Base-by-base conservation (phyloP, 1,140 invertebrate species). In the Conus ventricosus region DNA sequence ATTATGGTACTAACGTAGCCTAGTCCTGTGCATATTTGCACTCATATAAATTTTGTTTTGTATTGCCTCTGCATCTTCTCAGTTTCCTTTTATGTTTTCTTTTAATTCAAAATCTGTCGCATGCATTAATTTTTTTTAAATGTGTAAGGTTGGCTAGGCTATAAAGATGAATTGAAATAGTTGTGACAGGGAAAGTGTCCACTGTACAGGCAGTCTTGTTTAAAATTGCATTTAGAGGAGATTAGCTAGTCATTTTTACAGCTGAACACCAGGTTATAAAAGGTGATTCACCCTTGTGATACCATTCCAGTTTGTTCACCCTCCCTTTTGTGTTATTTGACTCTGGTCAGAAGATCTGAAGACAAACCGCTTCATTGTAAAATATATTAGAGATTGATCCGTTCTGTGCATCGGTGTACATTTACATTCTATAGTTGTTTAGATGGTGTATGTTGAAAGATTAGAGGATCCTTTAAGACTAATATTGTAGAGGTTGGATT, bases 361-460 rank as follows among this genome's bases (percentile, higher is more conserved):
- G 80, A 81, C 80, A 81, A 81, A 81, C 80, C 80, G 82, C 51
- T 83, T 55, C 25, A 54, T 71, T 71, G 67, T 71, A 71, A 71
- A 71, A 71, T 71, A 71, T 0, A 23, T 23, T 71, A 71, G 67
- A 60, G 57, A 15, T 60, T 15, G 57, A 15, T 60, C 8, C 5
- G 57, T 11, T 60, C 57, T 60, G 57, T 60, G 57, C 57, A 60
- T 15, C 8, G 4, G 57, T 60, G 39, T 39, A 63, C 17, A 63
- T 63, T 13, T 71, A 20, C 23, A 71, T 13, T 20, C 6, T 71
- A 23, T 23, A 71, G 13, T 7, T 23, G 15, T 71, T n/a, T 20
- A 23, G 67, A 2, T 23, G 23, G 67, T 71, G 7, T 71, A 20
- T 71, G 20, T 20, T 7, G 10, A 71, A 20, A 71, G 67, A 71